Evolutionary conservation across 2,113 vertebrate species (phyloP).

Genomic region (Chlamydotis undulata): DNA sequence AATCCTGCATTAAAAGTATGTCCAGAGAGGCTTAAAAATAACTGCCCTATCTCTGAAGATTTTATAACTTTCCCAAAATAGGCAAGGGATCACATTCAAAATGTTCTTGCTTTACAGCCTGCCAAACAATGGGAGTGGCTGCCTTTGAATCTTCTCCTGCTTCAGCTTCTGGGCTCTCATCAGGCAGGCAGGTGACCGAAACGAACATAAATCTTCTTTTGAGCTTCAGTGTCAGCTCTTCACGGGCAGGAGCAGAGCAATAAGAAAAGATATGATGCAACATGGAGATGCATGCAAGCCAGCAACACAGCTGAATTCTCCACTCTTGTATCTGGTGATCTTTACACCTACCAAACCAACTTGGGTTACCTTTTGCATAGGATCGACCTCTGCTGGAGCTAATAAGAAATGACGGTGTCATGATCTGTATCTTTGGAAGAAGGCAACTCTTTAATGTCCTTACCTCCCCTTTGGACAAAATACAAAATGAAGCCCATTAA

Average conservation of each 20-base stretch:
- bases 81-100: conserved; percentile 35
- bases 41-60: conserved; percentile 59
- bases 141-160: not conserved
- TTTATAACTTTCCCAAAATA: conserved; percentile 56
- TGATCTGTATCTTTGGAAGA: not conserved
- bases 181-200: not conserved
- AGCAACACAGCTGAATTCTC: not conserved
- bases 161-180: not conserved
- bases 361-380: not conserved
- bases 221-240: not conserved
- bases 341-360: not conserved
- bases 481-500: not conserved
- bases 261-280: not conserved
- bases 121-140: not conserved
- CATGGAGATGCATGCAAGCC: not conserved
- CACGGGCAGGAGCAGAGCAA: not conserved
- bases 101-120: conserved; percentile 13
- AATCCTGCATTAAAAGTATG: conserved; percentile 20
- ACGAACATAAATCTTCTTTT: not conserved
- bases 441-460: not conserved
- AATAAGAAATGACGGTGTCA: not conserved
- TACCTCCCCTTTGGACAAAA: not conserved
- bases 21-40: conserved; percentile 61
- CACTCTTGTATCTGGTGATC: not conserved
- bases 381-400: not conserved